Base-by-base conservation (phyloP, 2,888 invertebrate species). In the Acronicta alni region DNA sequence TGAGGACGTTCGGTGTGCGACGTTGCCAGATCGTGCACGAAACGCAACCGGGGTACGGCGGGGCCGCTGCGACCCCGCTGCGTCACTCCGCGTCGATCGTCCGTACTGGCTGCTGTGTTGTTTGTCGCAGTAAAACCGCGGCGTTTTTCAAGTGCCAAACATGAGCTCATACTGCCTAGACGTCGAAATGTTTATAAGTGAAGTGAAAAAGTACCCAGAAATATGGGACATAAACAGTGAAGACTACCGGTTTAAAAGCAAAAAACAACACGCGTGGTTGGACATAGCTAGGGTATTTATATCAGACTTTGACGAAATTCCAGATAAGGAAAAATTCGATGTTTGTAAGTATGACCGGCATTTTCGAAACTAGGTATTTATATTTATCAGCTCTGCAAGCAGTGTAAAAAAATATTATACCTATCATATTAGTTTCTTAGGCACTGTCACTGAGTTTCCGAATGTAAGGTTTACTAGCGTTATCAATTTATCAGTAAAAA, bases 121-220 rank as follows among this genome's bases (percentile, higher is more conserved):
- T 73, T 59, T 59, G 72, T 64, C 77, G 70, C 68, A 73, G 66
- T 61, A 55, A 68, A 75, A 79, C 75, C 79, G 74, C 76, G 73
- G 58, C 73, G 65, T 56, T 66, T 67, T 65, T 37, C 53, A 56
- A 65, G 77, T 73, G 72, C 53, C 57, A 64, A 72, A 56, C 52
- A 82, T 77, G 80, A 64, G 62, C 45, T 76, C 85, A 38, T 89
- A 87, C 57, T 77, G 82, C 32, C 70, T 88, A n/a, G 88, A 90
- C 57, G 83, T 86, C 0, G 90, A 91, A 63, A 66, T 71, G 52
- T 91, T 92, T 67, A 91, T 92, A 56, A 78, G 78, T 68, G 91
- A 91, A 86, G 85, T 92, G 72, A 80, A 87, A 76, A 90, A 88
- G 54, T 79, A 84, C 43, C 89, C 88, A 9, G 86, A 83, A 60